Conservation (phyloP, 2,888 invertebrate genomes). For the Liodrosophila aerea region DNA sequence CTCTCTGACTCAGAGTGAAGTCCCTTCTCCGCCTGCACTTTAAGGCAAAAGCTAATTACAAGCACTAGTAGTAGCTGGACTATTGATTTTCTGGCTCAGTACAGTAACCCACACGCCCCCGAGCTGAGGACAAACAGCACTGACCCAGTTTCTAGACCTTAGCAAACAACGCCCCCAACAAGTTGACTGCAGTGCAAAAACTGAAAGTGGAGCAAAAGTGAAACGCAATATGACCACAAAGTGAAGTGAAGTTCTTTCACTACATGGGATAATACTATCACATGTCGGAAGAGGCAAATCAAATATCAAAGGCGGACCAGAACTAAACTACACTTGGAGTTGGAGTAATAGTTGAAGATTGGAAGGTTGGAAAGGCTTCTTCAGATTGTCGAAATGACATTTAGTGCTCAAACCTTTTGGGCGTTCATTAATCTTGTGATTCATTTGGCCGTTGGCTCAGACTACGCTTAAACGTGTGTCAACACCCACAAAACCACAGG, state of each 20-base stretch:
- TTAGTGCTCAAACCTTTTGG: slow-evolving; percentile 39
- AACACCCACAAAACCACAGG: slow-evolving; percentile 79
- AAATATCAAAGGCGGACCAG: slow-evolving; percentile 74
- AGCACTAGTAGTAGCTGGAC: slow-evolving; percentile 48
- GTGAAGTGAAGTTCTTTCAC: slow-evolving; percentile 30
- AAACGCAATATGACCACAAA: slow-evolving; percentile 80
- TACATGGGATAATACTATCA: slow-evolving; percentile 8
- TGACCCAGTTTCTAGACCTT: slow-evolving; percentile 64
- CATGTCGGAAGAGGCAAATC: slow-evolving; percentile 66
- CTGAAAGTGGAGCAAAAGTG: slow-evolving; percentile 78
- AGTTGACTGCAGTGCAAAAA: slow-evolving; percentile 43
- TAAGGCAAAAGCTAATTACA: slow-evolving; percentile 58
- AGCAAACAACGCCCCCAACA: slow-evolving; percentile 64
- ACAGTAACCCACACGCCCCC: slow-evolving; percentile 58
- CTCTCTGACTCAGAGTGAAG: too few relatives aligned
- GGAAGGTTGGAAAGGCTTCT: slow-evolving; percentile 44
- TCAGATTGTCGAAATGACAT: slow-evolving; percentile 64
- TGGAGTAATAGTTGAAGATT: slow-evolving; percentile 53
- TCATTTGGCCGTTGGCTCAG: slow-evolving; percentile 43
- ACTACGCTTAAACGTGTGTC: slow-evolving; percentile 63
- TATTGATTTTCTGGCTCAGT: slow-evolving; percentile 63
- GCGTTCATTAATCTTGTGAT: slow-evolving; percentile 66
- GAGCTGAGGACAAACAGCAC: slow-evolving; percentile 40
- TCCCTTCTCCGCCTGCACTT: slow-evolving; percentile 44
- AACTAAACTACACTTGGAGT: slow-evolving; percentile 28